Evolutionary conservation across 1,140 invertebrate species (phyloP).

Genomic region (Paralvinella palmiformis): DNA sequence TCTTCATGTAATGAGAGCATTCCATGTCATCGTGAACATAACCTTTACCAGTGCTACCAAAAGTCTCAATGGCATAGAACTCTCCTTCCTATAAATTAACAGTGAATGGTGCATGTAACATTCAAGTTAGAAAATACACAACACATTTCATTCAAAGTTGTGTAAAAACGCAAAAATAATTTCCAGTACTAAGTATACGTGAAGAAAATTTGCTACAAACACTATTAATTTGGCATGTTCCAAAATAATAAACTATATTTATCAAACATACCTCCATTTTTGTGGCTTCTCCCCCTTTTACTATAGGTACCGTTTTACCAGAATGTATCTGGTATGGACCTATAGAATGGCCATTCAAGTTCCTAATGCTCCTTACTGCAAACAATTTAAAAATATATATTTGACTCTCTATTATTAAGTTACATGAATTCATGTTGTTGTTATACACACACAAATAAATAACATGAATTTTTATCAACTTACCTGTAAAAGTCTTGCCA

Average conservation of each 20-base stretch:
- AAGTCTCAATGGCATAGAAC: slow-evolving; percentile 99
- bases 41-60: slow-evolving; percentile 95
- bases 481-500: slow-evolving; percentile 84
- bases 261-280: slow-evolving; percentile 73
- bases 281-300: slow-evolving; percentile 94
- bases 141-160: slow-evolving; percentile 5
- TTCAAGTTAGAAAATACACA: too few relatives aligned
- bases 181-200: too few relatives aligned
- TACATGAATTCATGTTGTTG: too few relatives aligned
- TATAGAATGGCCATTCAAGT: slow-evolving; percentile 97
- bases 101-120: neutral
- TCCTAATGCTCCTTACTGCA: slow-evolving; percentile 89
- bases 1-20: slow-evolving; percentile 99
- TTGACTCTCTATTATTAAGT: neutral
- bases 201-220: neutral
- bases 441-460: too few relatives aligned
- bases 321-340: slow-evolving; percentile 96
- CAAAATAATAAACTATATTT: slow-evolving; percentile 4
- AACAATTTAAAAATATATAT: slow-evolving; percentile 12
- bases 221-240: neutral
- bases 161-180: too few relatives aligned
- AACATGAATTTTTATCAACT: neutral
- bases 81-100: slow-evolving; percentile 70
- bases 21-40: slow-evolving; percentile 99
- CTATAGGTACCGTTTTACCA: slow-evolving; percentile 98